phyloP scores from a whole-genome alignment of 1,140 invertebrate genomes.

The Anagrus nilaparvatae region DNA sequence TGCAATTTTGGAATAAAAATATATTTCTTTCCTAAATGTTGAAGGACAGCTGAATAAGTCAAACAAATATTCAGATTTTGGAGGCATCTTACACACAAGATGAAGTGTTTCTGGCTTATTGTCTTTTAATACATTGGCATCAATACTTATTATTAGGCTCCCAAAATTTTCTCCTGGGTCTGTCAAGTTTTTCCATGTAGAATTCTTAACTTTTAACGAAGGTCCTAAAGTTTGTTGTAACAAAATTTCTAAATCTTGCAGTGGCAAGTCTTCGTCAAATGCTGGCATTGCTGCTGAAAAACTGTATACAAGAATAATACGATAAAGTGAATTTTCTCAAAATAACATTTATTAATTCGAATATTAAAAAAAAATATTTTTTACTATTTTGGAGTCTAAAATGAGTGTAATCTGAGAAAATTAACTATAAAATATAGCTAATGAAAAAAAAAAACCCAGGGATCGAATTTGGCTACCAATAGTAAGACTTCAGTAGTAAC shows the following conservation, averaged over 20 bases:
- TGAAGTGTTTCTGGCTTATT: conserved; percentile 30
- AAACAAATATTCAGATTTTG: conserved; percentile 44
- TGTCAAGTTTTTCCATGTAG: conserved; percentile 40
- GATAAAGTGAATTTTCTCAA: no score
- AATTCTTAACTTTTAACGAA: conserved; percentile 20
- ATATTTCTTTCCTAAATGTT: conserved; percentile 48
- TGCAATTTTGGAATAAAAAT: conserved; percentile 44
- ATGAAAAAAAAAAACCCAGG: no score
- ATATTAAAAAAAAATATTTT: no score
- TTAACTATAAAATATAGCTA: no score
- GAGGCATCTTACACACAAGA: conserved; percentile 48
- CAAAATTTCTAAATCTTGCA: conserved; percentile 26
- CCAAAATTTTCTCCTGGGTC: conserved; percentile 52
- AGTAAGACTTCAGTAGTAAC: no score
- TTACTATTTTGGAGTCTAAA: no score
- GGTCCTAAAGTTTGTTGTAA: conserved; percentile 23
- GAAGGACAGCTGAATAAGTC: conserved; percentile 47
- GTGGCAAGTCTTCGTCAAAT: conserved; percentile 19
- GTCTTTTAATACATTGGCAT: conserved; percentile 23
- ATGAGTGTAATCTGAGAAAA: no score
- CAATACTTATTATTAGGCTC: conserved; percentile 45
- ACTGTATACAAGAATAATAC: no score
- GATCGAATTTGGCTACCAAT: no score
- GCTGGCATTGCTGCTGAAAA: no score
- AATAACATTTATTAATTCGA: no score